Conservation (phyloP, 2,888 invertebrate genomes). For the Caenorhabditis parvicauda region DNA sequence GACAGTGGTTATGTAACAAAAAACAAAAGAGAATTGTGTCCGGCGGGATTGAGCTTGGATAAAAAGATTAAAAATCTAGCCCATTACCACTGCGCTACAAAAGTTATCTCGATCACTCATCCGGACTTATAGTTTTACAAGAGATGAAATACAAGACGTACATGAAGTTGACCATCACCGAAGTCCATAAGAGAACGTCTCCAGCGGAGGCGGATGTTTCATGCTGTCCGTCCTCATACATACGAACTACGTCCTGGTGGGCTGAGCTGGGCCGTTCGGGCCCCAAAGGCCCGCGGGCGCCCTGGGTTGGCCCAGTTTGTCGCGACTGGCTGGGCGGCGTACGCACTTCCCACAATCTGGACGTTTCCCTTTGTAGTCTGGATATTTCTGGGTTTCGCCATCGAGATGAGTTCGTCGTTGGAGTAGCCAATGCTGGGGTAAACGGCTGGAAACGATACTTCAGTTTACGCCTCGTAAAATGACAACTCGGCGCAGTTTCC, state of each 20-base stretch:
- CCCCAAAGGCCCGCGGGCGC: too few species aligned
- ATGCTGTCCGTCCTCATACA: conserved; percentile 6
- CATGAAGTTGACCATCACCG: conserved; percentile 21
- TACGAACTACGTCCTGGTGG: conserved; percentile 9
- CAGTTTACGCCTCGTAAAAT: too few species aligned
- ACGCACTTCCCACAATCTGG: conserved; percentile 29
- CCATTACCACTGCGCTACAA: not conserved
- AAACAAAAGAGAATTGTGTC: too few species aligned
- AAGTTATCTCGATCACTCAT: conserved; percentile 5
- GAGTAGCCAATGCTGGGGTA: conserved; percentile 14
- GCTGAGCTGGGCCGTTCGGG: conserved; percentile 5
- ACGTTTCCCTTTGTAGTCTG: conserved; percentile 32
- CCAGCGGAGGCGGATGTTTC: not conserved
- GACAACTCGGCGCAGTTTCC: too few species aligned
- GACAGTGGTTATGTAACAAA: too few species aligned
- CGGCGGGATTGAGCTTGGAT: too few species aligned
- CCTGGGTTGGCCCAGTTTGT: conserved; percentile 14
- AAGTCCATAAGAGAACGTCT: conserved; percentile 18
- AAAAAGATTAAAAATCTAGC: not conserved
- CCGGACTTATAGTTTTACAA: conserved; percentile 19
- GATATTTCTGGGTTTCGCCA: conserved; percentile 16
- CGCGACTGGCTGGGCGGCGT: conserved; percentile 31
- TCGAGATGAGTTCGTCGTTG: conserved; percentile 18
- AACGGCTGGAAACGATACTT: too few species aligned
- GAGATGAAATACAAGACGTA: conserved; percentile 28